Conservation (phyloP, 1,140 invertebrate species). For the Aphelinus certus region DNA sequence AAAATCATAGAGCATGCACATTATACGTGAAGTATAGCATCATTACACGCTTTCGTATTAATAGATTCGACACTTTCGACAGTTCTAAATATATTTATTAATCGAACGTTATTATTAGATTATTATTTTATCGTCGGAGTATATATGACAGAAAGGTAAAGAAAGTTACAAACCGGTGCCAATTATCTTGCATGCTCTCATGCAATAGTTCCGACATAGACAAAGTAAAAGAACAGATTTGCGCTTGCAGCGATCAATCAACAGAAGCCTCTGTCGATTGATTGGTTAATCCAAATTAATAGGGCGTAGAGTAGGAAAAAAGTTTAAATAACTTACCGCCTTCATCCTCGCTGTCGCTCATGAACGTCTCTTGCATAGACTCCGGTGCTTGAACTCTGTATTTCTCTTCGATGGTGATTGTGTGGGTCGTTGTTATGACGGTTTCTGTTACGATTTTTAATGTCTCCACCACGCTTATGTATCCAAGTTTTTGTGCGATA, state of each 20-base stretch:
- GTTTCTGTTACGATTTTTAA: constrained; percentile 96
- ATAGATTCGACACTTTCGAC: not conserved
- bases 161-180: constrained; percentile 10
- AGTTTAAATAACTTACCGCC: constrained; percentile 74
- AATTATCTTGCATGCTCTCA: constrained; percentile 21
- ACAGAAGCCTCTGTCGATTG: constrained; percentile 17
- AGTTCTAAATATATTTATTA: not conserved
- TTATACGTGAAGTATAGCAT: not conserved
- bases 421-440: constrained; percentile 77
- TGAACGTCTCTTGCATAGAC: constrained; percentile 98
- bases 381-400: constrained; percentile 97
- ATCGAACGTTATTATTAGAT: not conserved
- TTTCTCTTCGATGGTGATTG: constrained; percentile 85
- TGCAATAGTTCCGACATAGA: not conserved
- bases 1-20: constrained; percentile 1
- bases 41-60: not conserved
- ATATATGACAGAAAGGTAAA: too few relatives aligned
- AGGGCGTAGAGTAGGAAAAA: not conserved
- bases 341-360: constrained; percentile 99
- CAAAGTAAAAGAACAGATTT: constrained; percentile 1
- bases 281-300: not conserved
- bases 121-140: too few relatives aligned
- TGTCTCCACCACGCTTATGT: constrained; percentile 97
- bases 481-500: constrained; percentile 95
- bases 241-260: not conserved